These are phyloP conservation scores for Spea bombifrons DNA, from an alignment of 2,113 vertebrate species.

Conservation along the genomic window DNA sequence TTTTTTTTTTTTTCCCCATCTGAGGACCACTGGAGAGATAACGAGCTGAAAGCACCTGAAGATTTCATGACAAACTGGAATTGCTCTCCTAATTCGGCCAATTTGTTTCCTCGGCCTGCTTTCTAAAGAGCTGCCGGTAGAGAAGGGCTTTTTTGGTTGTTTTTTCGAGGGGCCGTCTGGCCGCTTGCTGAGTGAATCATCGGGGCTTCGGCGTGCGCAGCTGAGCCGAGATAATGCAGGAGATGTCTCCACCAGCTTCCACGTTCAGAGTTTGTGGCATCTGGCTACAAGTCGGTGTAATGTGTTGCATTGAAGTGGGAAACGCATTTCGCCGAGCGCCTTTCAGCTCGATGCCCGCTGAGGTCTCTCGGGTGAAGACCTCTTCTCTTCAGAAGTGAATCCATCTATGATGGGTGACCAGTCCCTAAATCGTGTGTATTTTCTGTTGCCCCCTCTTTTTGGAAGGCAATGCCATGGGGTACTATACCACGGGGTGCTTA, in stretches of 20 bases:
- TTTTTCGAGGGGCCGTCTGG: neutral
- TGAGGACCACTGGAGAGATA: conserved; percentile 23
- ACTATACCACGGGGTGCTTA: too few species aligned
- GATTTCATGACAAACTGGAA: conserved; percentile 31
- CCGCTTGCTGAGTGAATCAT: conserved; percentile 32
- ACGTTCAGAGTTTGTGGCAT: neutral
- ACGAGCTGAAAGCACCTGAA: conserved; percentile 39
- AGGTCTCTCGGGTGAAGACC: neutral
- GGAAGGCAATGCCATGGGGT: too few species aligned
- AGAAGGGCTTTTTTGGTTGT: neutral
- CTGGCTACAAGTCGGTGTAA: neutral
- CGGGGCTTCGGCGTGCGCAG: neutral
- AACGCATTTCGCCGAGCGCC: too few species aligned
- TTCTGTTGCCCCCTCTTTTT: too few species aligned
- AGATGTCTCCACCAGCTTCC: neutral
- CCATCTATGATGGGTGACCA: neutral
- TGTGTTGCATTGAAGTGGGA: neutral
- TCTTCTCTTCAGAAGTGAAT: neutral
- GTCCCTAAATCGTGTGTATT: too few species aligned
- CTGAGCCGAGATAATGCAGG: conserved; percentile 10
- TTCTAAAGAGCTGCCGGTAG: conserved; percentile 20
- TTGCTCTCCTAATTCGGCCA: conserved; percentile 21
- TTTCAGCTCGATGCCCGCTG: neutral
- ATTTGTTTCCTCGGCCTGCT: conserved; percentile 23
- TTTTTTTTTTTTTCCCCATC: neutral